Base-by-base conservation (phyloP, 2,797 vertebrate genomes). In the Arnoldichthys spilopterus region DNA sequence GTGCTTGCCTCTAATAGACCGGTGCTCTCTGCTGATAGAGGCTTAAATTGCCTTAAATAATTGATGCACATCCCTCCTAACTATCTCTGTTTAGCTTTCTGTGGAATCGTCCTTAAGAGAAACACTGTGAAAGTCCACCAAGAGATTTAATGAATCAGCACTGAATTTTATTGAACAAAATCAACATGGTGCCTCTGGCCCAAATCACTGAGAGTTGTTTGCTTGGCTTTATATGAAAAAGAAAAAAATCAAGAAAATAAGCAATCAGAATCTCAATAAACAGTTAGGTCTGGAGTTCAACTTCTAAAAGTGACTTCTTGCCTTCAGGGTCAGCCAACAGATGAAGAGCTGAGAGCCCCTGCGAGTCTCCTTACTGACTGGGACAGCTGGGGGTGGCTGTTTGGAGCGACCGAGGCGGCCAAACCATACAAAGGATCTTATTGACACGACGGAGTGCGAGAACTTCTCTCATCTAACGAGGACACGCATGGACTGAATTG, bases 331-430 rank as follows among this genome's bases (percentile, higher is more conserved):
- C 74, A 83, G 64, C 69, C 72, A 75, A 67, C 47, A 76, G 79
- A 81, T 69, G 62, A 82, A 82, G 72, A 58, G 34, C 72, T 47
- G 75, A 70, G 58, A 64, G 53, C 76, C 64, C 68, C 66, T 80
- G 72, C 54, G 74, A 73, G 77, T 80, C 81, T 79, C 68, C 72
- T 85, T 85, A 82, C 77, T 79, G 84, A 85, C 79, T 58, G 49
- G 51, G 84, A 83, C 84, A 85, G 84, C 84, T 85, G 84, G 72
- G 54, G 73, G 54, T 63, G 61, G 24, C 71, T 30, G 64, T 73
- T 62, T 56, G 68, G 59, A 76, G 64, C 28, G 56, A 72, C 43
- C 63, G 62, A 37, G 40, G 58, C 61, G n/a, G 72, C 53, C 77
- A 74, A 71, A 64, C 68, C 77, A 79, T 81, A 62, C 66, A 82